A percentile compares a stretch with the other conserved stretches of the same genome.
phyloP scores from a whole-genome alignment of 92 coral and sea anemone species.

The Palythoa heliodiscus region DNA sequence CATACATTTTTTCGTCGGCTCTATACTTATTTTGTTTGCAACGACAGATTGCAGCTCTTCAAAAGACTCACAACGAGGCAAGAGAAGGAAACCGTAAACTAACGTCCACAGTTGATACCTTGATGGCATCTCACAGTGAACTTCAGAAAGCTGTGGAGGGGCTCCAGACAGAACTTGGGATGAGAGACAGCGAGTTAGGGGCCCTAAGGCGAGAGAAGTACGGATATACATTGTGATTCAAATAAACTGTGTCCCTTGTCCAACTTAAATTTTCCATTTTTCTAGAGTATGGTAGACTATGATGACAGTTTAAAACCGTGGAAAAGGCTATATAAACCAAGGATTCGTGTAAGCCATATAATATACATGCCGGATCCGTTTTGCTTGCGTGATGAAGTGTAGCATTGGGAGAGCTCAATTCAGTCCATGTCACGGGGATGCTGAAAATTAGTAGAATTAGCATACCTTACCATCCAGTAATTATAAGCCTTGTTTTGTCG shows the following conservation, averaged over 20 bases:
- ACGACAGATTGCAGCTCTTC: constrained; percentile 80
- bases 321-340: too few relatives aligned
- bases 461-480: too few relatives aligned
- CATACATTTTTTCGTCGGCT: not conserved
- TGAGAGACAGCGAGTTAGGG: constrained; percentile 76
- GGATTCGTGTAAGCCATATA: too few relatives aligned
- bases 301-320: too few relatives aligned
- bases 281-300: too few relatives aligned
- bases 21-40: not conserved
- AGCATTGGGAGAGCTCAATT: too few relatives aligned
- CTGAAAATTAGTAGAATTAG: too few relatives aligned
- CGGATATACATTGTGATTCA: not conserved
- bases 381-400: too few relatives aligned
- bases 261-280: too few relatives aligned
- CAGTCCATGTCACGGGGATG: too few relatives aligned
- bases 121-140: constrained; percentile 90
- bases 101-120: constrained; percentile 83
- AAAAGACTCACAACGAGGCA: constrained; percentile 78
- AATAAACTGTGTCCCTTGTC: not conserved
- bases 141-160: constrained; percentile 86
- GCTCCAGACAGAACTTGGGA: constrained; percentile 91
- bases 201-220: constrained; percentile 71
- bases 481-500: too few relatives aligned
- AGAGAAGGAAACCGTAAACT: constrained; percentile 78
- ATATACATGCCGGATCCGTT: too few relatives aligned